These are phyloP conservation scores for Bradysia coprophila DNA, from an alignment of 1,140 invertebrate species.

Conservation along the genomic window DNA sequence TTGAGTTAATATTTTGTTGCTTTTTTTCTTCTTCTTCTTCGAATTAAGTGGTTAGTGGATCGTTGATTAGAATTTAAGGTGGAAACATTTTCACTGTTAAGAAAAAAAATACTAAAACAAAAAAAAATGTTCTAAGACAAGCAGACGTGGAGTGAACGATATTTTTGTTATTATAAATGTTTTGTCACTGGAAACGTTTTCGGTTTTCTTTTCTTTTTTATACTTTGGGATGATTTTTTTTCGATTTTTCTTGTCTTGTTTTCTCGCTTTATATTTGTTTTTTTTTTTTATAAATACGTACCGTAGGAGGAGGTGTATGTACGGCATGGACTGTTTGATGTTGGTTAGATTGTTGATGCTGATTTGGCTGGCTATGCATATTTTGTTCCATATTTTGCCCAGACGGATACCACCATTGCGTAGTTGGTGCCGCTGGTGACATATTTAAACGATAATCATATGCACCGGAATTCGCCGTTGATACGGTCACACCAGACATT, in stretches of 20 bases:
- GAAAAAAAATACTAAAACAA: too few species aligned
- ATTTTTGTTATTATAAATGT: background rate
- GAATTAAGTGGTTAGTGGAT: too few species aligned
- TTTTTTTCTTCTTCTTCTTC: too few species aligned
- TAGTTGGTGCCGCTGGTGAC: constrained; percentile 31
- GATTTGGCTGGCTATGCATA: constrained; percentile 29
- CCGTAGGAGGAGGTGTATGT: constrained; percentile 18
- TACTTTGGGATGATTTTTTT: background rate
- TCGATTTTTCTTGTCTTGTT: too few species aligned
- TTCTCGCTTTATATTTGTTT: too few species aligned
- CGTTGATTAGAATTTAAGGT: too few species aligned
- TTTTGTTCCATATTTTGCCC: constrained; percentile 28
- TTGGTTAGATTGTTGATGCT: constrained; percentile 25
- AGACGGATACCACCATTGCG: constrained; percentile 46
- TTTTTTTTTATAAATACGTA: too few species aligned
- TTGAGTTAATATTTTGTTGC: too few species aligned
- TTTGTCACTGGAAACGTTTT: background rate
- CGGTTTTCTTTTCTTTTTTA: background rate
- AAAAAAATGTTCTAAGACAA: too few species aligned
- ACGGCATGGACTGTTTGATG: constrained; percentile 20
- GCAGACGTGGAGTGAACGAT: background rate
- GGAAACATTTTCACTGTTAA: too few species aligned
- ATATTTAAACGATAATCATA: constrained; percentile 42
- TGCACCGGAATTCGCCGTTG: constrained; percentile 27
- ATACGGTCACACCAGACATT: constrained; percentile 26